Base-by-base conservation (phyloP, 2,888 invertebrate genomes). In the Sturmia bella region DNA sequence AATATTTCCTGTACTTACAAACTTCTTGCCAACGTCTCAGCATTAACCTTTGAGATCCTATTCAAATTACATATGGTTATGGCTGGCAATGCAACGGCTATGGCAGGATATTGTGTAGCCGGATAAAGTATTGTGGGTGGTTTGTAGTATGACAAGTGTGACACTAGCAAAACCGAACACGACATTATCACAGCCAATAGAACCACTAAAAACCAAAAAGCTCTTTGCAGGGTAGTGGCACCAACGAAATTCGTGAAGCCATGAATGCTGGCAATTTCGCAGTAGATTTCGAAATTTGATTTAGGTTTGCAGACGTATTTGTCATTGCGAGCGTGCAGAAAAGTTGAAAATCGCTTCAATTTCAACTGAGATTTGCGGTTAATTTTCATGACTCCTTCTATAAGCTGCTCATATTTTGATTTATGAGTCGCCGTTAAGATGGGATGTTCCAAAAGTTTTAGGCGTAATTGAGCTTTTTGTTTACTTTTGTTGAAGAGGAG, bases 71-170 rank as follows among this genome's bases (percentile, higher is more conserved):
- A 93, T 57, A 93, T 87, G 0, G 93, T 93, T 0, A 93, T 89
- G 0, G 92, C 92, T 0, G 93, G 93, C 89, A 93, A 93, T 0
- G 91, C 90, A 79, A 92, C 91, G 64, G 91, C 90, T 89, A 91
- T 92, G 15, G 92, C 91, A 0, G 92, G 91, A 78, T 90, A 87
- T 85, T 92, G 91, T 11, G 92, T 92, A 32, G 89, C 91, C 24
- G 89, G 87, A 9, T 93, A 93, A n/a, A 93, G 93, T 1, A 93
- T 91, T 0, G 93, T 93, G 0, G 93, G 93, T 61, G 92, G 92
- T 41, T 91, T 89, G 0, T 92, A 90, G 76, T 92, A 93, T 91
- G 93, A 92, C 4, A 89, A 88, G 89, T 93, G 93, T 0, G 93
- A 93, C 6, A 92, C 91, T 1, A 91, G 86, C 5, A 94, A 90